phyloP scores from a whole-genome alignment of 1,140 invertebrate species.

The Pseudomyrmex concolor region DNA sequence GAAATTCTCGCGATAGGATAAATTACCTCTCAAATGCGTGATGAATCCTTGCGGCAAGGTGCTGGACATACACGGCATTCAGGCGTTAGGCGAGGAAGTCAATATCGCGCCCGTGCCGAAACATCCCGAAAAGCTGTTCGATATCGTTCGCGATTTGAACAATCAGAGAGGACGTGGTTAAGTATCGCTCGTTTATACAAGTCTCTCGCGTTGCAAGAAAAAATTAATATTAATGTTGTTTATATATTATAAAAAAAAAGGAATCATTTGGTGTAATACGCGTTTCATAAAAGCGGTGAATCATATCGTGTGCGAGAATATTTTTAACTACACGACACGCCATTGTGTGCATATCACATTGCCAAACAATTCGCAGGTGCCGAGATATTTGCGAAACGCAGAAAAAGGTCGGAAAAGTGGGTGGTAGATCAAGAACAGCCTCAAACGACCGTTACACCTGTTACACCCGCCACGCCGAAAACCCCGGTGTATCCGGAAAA shows the following conservation, averaged over 20 bases:
- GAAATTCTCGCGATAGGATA: slow-evolving; percentile 80
- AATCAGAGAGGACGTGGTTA: slow-evolving; percentile 91
- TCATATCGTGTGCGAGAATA: not conserved
- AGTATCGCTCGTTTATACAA: not conserved
- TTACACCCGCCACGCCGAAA: slow-evolving; percentile 70
- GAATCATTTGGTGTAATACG: not conserved
- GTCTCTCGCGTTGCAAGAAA: too few relatives aligned
- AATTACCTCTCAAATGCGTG: slow-evolving; percentile 90
- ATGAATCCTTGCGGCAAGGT: slow-evolving; percentile 92
- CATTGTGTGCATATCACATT: not conserved
- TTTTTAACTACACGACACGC: not conserved
- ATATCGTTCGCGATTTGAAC: slow-evolving; percentile 91
- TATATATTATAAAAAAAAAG: not conserved
- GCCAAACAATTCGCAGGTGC: slow-evolving; percentile 87
- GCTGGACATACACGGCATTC: slow-evolving; percentile 88
- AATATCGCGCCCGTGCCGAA: slow-evolving; percentile 86
- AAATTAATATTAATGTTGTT: not conserved
- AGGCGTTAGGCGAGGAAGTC: slow-evolving; percentile 88
- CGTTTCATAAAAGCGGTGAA: not conserved
- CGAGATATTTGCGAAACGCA: slow-evolving; percentile 94
- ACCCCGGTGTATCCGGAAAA: slow-evolving; percentile 72
- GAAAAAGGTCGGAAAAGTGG: slow-evolving; percentile 94
- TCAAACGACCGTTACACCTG: slow-evolving; percentile 75
- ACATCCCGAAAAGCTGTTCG: slow-evolving; percentile 86
- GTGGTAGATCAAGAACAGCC: slow-evolving; percentile 90